These are phyloP conservation scores for Ceratothoa steindachneri DNA, from an alignment of 2,888 invertebrate genomes.

Conservation along the genomic window DNA sequence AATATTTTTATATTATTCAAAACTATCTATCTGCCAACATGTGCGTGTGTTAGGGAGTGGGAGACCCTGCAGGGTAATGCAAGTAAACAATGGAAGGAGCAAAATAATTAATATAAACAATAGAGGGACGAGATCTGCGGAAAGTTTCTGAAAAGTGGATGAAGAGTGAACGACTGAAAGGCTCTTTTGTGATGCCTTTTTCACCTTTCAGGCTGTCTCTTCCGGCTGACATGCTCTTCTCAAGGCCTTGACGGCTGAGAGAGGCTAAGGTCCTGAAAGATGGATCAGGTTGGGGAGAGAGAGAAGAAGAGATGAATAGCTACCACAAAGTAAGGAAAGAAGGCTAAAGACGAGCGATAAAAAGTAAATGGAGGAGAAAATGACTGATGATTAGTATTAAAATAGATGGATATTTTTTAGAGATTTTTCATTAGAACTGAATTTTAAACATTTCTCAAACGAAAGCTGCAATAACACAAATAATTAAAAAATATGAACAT, in stretches of 20 bases:
- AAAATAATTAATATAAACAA: neutral
- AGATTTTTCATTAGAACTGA: too few species aligned
- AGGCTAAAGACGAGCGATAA: neutral
- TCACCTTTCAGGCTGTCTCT: constrained; percentile 8
- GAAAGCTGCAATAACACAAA: too few species aligned
- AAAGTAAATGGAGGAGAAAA: neutral
- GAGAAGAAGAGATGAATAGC: neutral
- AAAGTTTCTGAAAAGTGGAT: constrained; percentile 9
- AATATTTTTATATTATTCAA: too few species aligned
- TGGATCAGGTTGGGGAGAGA: neutral
- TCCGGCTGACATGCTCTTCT: constrained; percentile 9
- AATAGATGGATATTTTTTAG: too few species aligned
- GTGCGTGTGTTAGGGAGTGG: too few species aligned
- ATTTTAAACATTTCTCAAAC: too few species aligned
- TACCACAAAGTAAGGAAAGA: neutral
- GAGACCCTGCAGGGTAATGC: neutral
- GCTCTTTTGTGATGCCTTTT: constrained; percentile 8
- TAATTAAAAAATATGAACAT: too few species aligned
- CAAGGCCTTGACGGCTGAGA: constrained; percentile 5
- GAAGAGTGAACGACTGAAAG: neutral
- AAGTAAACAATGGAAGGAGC: neutral
- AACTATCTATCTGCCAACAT: too few species aligned
- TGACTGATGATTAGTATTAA: too few species aligned
- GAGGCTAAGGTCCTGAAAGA: neutral
- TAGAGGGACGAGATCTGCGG: neutral